Evolutionary conservation across 2,888 invertebrate species (phyloP).

Genomic region (Lymantria monacha): DNA sequence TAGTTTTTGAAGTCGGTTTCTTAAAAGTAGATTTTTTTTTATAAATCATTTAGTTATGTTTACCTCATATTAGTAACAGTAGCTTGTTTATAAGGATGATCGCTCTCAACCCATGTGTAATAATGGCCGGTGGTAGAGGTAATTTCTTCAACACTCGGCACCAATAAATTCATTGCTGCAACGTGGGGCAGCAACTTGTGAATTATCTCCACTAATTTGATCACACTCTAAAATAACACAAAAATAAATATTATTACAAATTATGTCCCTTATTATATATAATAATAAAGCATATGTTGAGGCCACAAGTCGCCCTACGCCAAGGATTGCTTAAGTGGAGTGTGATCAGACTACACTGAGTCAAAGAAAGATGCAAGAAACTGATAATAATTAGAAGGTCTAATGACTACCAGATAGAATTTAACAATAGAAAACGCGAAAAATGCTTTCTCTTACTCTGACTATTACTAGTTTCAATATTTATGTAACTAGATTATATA

Average conservation of each 20-base stretch:
- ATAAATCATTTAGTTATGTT: neutral
- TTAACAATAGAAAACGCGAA: too few species aligned
- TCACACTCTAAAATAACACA: conserved; percentile 84
- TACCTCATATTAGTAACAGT: conserved; percentile 92
- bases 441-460: too few species aligned
- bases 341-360: too few species aligned
- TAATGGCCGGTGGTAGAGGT: conserved; percentile 89
- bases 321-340: too few species aligned
- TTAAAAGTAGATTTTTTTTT: too few species aligned
- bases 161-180: conserved; percentile 89
- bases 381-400: too few species aligned
- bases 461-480: too few species aligned
- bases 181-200: conserved; percentile 95
- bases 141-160: conserved; percentile 53
- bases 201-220: conserved; percentile 92
- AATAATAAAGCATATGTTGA: neutral
- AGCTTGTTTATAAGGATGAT: conserved; percentile 97
- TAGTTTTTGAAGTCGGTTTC: too few species aligned
- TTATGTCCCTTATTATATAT: neutral
- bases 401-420: too few species aligned
- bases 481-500: too few species aligned
- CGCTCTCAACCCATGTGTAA: conserved; percentile 96
- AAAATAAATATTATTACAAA: neutral
- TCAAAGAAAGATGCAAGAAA: too few species aligned
- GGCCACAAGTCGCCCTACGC: too few species aligned